Percentiles rank a stretch among this genome's conserved stretches.
These are phyloP conservation scores for Cephus runcator DNA, from an alignment of 2,888 invertebrate genomes.

Conservation along the genomic window DNA sequence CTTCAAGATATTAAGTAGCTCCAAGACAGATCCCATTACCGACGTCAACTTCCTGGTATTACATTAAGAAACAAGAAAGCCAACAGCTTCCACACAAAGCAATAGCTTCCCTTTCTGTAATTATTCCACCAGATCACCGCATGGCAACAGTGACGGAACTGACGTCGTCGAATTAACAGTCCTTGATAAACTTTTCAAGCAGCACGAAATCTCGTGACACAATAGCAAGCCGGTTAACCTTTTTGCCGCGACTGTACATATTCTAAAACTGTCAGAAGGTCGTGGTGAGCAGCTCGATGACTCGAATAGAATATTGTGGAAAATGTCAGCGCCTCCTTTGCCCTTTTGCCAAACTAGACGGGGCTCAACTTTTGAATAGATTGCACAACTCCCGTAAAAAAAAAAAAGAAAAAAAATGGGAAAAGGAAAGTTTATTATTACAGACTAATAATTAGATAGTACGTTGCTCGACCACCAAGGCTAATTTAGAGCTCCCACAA, in stretches of 20 bases:
- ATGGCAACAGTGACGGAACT: not conserved
- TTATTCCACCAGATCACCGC: not conserved
- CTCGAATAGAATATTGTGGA: constrained; percentile 14
- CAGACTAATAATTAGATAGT: not conserved
- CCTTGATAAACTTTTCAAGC: not conserved
- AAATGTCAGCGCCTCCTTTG: constrained; percentile 24
- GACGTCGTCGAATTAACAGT: not conserved
- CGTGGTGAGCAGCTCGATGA: not conserved
- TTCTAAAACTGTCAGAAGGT: not conserved
- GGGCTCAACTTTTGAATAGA: not conserved
- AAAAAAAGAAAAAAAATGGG: not conserved
- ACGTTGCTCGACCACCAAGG: not conserved
- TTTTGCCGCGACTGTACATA: not conserved
- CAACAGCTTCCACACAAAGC: not conserved
- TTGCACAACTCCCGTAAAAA: not conserved
- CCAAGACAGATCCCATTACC: constrained; percentile 42
- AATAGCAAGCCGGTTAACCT: not conserved
- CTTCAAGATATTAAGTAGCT: constrained; percentile 41
- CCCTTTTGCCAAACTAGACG: constrained; percentile 14
- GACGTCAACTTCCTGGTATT: constrained; percentile 38
- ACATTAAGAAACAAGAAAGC: not conserved
- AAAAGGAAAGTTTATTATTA: constrained; percentile 11
- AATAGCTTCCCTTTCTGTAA: not conserved
- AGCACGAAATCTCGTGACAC: not conserved
- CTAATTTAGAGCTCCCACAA: not conserved